Conservation (phyloP, 1,140 invertebrate genomes). For the Stegodyphus mimosarum region DNA sequence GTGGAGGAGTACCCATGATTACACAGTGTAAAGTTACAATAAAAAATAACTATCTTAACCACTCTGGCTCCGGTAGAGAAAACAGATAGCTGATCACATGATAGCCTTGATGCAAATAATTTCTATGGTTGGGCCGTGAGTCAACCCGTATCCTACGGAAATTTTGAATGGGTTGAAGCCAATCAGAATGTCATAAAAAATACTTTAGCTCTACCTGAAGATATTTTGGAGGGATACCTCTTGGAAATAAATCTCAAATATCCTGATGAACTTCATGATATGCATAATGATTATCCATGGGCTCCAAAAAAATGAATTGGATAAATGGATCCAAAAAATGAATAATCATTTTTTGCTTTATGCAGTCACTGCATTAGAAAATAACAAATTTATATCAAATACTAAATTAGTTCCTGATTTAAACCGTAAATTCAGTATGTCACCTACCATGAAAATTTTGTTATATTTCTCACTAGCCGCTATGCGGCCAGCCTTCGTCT, state of each 20-base stretch:
- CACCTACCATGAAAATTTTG: too few species aligned
- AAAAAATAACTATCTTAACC: too few species aligned
- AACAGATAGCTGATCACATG: too few species aligned
- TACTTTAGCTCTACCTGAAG: neutral
- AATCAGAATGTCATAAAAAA: neutral
- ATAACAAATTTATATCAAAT: neutral
- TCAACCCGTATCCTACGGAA: neutral
- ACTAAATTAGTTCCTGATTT: neutral
- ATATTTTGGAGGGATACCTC: neutral
- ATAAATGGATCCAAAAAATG: neutral
- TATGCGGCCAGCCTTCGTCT: too few species aligned
- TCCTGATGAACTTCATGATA: neutral
- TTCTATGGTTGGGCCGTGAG: neutral
- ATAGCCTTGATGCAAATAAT: neutral
- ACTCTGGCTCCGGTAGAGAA: too few species aligned
- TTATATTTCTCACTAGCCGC: too few species aligned
- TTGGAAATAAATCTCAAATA: neutral
- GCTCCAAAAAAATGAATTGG: neutral
- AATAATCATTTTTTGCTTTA: neutral
- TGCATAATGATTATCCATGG: too few species aligned
- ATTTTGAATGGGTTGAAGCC: neutral
- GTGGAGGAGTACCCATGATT: too few species aligned
- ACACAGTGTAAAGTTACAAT: too few species aligned
- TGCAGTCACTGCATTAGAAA: neutral
- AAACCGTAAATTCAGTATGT: neutral